Percentiles rank a stretch among this genome's conserved stretches.
Evolutionary conservation across 2,797 vertebrate genomes (phyloP).

Genomic region (Mico argentatus): DNA sequence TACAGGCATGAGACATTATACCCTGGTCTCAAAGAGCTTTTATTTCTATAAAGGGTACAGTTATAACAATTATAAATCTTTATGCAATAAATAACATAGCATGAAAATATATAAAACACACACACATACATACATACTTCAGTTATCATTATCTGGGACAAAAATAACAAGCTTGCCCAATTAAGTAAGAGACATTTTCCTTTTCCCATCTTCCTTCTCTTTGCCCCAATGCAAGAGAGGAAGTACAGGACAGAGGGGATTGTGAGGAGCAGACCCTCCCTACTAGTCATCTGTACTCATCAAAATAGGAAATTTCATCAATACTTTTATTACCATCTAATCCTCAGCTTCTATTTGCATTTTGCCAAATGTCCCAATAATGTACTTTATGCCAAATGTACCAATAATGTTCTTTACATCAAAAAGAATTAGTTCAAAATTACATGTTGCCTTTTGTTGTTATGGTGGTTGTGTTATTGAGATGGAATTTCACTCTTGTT

Average conservation of each 20-base stretch:
- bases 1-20: neutral
- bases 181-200: neutral
- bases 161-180: neutral
- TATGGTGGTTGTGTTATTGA: no score
- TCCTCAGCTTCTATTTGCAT: neutral
- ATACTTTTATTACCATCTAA: no score
- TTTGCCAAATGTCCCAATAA: neutral
- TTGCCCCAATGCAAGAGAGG: neutral
- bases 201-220: neutral
- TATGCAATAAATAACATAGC: neutral
- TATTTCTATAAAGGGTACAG: neutral
- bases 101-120: neutral
- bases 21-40: neutral
- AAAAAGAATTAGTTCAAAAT: neutral
- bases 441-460: neutral
- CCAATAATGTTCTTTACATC: neutral
- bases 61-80: neutral
- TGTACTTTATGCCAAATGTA: neutral
- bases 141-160: neutral
- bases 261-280: neutral
- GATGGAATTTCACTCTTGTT: no score
- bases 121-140: neutral
- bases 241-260: neutral
- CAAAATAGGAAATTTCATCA: neutral
- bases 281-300: neutral